Evolutionary conservation across 2,888 invertebrate genomes (phyloP).

Genomic region (Mythimna albipuncta): DNA sequence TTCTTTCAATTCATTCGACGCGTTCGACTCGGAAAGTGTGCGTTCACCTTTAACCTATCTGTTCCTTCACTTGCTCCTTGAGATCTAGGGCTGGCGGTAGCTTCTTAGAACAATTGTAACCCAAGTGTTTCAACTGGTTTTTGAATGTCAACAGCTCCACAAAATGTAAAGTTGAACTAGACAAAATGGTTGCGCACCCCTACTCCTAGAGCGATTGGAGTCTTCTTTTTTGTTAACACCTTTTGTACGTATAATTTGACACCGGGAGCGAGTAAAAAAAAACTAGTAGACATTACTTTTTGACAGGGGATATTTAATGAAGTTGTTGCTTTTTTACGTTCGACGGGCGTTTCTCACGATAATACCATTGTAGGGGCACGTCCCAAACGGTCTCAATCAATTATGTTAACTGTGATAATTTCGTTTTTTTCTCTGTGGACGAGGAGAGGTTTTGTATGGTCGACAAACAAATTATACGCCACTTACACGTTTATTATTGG

Average conservation of each 20-base stretch:
- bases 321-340: conserved; percentile 83
- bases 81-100: too few species aligned
- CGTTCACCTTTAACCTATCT: too few species aligned
- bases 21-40: too few species aligned
- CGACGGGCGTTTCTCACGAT: conserved; percentile 83
- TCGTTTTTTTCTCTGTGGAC: conserved; percentile 74
- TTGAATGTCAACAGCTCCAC: background rate
- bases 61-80: too few species aligned
- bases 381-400: conserved; percentile 88
- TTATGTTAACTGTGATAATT: conserved; percentile 90
- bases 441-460: conserved; percentile 75
- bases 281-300: conserved; percentile 88
- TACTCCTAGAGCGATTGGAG: conserved; percentile 75
- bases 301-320: conserved; percentile 90
- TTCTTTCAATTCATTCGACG: too few species aligned
- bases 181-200: conserved; percentile 82
- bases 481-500: conserved; percentile 83
- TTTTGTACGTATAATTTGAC: conserved; percentile 90
- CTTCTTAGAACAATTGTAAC: too few species aligned
- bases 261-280: conserved; percentile 87
- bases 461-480: conserved; percentile 86
- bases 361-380: conserved; percentile 85
- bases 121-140: background rate
- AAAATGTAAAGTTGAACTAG: conserved; percentile 60
- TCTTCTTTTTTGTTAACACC: conserved; percentile 89